Conservation (phyloP, 2,888 invertebrate genomes). For the Polymixis flavicincta region DNA sequence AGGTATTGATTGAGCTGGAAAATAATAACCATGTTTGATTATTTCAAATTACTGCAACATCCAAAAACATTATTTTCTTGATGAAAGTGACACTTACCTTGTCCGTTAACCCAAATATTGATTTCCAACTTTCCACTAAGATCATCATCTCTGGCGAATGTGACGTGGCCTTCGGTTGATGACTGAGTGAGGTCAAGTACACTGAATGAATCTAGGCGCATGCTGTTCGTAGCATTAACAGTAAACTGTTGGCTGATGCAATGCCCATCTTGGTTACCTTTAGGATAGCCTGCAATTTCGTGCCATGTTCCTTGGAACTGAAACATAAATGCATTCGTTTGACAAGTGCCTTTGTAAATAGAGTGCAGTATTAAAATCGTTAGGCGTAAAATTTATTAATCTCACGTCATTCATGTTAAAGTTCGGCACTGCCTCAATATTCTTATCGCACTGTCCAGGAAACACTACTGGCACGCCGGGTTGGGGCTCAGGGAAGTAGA, state of each 20-base stretch:
- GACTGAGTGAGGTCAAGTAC: constrained; percentile 69
- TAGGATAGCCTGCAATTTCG: constrained; percentile 78
- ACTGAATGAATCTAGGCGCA: constrained; percentile 72
- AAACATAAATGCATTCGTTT: constrained; percentile 22
- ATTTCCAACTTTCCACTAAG: constrained; percentile 74
- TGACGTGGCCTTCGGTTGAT: constrained; percentile 65
- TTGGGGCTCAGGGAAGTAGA: constrained; percentile 79
- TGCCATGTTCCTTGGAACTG: constrained; percentile 78
- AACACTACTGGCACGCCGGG: constrained; percentile 76
- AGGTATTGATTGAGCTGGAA: constrained; percentile 73
- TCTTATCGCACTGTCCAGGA: constrained; percentile 79
- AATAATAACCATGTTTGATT: constrained; percentile 4
- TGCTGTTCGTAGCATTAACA: constrained; percentile 55
- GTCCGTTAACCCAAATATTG: constrained; percentile 50
- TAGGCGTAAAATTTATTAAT: neutral
- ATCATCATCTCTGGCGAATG: constrained; percentile 67
- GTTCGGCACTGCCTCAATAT: constrained; percentile 72
- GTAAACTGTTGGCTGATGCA: constrained; percentile 78
- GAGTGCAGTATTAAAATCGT: neutral
- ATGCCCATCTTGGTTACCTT: constrained; percentile 74
- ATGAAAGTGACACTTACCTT: constrained; percentile 5
- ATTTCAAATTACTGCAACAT: neutral
- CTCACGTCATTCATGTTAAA: constrained; percentile 74
- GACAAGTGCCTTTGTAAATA: neutral
- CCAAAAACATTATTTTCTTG: constrained; percentile 53